phyloP scores from a whole-genome alignment of 2,797 vertebrate genomes.

The Paguma larvata region DNA sequence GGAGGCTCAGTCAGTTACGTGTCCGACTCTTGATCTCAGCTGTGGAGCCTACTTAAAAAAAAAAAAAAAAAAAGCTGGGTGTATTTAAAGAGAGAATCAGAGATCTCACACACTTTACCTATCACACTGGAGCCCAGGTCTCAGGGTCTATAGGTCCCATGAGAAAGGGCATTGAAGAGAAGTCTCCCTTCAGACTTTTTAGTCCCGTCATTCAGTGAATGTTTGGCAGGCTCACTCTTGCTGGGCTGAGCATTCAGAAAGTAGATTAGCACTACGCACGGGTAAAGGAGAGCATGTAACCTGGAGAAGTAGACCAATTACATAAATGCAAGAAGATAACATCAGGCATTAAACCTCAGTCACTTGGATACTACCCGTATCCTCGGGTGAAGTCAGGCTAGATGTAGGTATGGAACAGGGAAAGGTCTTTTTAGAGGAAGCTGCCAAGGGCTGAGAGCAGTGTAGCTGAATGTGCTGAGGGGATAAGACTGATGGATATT shows the following conservation, averaged over 20 bases:
- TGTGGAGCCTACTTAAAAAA: too few relatives aligned
- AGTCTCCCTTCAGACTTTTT: background rate
- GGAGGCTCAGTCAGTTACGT: too few relatives aligned
- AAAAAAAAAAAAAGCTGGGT: background rate
- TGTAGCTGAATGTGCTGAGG: background rate
- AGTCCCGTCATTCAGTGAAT: background rate
- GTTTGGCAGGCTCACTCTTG: background rate
- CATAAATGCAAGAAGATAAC: background rate
- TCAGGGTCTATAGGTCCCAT: background rate
- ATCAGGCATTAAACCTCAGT: background rate
- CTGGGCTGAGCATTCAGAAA: background rate
- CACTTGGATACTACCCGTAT: background rate
- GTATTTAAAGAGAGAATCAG: background rate
- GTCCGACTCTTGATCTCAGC: too few relatives aligned
- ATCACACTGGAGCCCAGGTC: background rate
- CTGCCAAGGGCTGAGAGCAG: background rate
- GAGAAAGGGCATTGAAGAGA: background rate
- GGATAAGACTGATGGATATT: background rate
- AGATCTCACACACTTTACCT: background rate
- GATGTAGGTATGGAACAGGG: background rate
- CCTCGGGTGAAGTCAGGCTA: background rate
- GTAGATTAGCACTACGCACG: background rate
- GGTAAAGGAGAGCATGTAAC: too few relatives aligned
- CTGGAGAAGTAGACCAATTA: constrained; percentile 37
- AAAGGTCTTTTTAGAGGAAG: constrained; percentile 29